Base-by-base conservation (phyloP, 2,113 vertebrate genomes). In the Melanocharis versteri region DNA sequence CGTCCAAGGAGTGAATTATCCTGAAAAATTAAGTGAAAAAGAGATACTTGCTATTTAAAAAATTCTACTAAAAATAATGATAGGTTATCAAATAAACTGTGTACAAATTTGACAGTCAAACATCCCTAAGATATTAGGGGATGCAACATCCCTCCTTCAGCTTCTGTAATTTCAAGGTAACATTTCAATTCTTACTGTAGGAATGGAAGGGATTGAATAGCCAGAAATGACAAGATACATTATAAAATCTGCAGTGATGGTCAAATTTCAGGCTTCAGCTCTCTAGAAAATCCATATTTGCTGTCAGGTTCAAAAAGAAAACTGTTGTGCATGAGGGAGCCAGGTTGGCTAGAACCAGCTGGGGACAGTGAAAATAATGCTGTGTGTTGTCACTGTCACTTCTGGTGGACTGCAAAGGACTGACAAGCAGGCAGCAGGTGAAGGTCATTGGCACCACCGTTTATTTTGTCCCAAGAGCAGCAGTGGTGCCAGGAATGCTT, bases 371-470 rank as follows among this genome's bases (percentile, higher is more conserved):
- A 72, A 78, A 92, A 84, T 60, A 42, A 40, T 0, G 1, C 33
- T 1, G 27, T 31, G 21, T 39, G 30, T 42, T 89, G 26, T 64
- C 56, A 19, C 35, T 72, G 54, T 31, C 48, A 61, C 14, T 68
- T 70, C 14, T 66, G 68, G 56, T 23, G 35, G 21, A 5, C 45
- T 24, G 37, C 31, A 48, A 13, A 64, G 51, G 18, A 20, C 24
- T 77, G 79, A 35, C 13, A 2, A 16, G 20, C 15, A 51, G 77
- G 21, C 30, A 64, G 17, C 1, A 5, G 42, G 16, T 24, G 77
- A 71, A 56, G 33, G 10, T 39, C 70, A 18, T 27, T 0, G 1
- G 23, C 54, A 47, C 15, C n/a, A 31, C 23, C 0, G 0, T 50
- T 83, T 24, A 3, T 48, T 53, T 78, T 78, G 37, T 60, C 61